phyloP scores from a whole-genome alignment of 1,140 invertebrate species.

The Drusus annulatus region DNA sequence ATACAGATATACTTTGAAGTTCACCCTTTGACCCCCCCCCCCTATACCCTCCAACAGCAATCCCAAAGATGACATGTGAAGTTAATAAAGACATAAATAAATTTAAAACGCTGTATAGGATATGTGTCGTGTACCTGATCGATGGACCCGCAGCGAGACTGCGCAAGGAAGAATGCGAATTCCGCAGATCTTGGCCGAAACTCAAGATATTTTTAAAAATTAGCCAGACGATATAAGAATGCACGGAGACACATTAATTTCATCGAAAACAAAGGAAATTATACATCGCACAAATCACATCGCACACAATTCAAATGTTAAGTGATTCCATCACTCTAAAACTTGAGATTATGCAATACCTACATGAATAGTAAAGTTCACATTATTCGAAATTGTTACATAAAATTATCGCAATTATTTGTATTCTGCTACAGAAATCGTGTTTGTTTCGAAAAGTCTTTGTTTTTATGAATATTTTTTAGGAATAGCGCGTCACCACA shows the following conservation, averaged over 20 bases:
- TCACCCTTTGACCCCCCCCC: no score
- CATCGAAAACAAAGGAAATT: constrained; percentile 24
- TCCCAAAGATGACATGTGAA: neutral
- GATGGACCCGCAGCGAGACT: neutral
- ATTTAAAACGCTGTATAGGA: neutral
- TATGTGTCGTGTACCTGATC: neutral
- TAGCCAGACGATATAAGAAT: constrained; percentile 33
- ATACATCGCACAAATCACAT: neutral
- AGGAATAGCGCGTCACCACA: no score
- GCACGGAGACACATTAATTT: constrained; percentile 11
- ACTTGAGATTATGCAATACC: no score
- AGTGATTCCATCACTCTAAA: no score
- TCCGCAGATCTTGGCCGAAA: neutral
- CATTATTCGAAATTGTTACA: no score
- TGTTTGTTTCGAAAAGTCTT: no score
- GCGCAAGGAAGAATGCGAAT: constrained; percentile 11
- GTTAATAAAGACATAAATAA: neutral
- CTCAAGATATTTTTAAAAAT: constrained; percentile 38
- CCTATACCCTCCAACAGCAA: no score
- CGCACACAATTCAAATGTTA: neutral
- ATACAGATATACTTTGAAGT: no score
- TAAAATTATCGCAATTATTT: no score
- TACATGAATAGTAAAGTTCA: no score
- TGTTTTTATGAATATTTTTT: no score
- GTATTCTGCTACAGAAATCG: no score